Conservation (phyloP, 1,140 invertebrate species). For the Trichomalopsis sarcophagae region DNA sequence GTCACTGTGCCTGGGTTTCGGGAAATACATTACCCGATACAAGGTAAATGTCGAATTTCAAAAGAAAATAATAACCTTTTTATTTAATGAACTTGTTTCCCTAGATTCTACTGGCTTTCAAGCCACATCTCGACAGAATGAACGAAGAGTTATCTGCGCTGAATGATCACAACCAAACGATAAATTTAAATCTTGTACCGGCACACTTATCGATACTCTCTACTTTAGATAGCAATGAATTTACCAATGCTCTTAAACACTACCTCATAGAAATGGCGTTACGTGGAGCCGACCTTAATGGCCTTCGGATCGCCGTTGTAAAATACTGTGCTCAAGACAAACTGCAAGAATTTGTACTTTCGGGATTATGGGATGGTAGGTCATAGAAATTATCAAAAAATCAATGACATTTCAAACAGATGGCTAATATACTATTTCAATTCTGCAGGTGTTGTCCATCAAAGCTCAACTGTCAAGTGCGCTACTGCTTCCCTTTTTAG, state of each 20-base stretch:
- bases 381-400: neutral
- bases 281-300: slow-evolving; percentile 72
- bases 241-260: slow-evolving; percentile 66
- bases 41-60: slow-evolving; percentile 58
- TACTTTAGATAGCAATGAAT: slow-evolving; percentile 63
- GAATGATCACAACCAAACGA: slow-evolving; percentile 57
- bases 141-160: slow-evolving; percentile 63
- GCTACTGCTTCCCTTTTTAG: slow-evolving; percentile 79
- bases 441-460: slow-evolving; percentile 79
- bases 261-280: slow-evolving; percentile 67
- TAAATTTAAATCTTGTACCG: slow-evolving; percentile 64
- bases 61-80: neutral
- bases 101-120: slow-evolving; percentile 65
- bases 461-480: slow-evolving; percentile 77
- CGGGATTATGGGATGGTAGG: slow-evolving; percentile 82
- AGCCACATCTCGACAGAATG: slow-evolving; percentile 60
- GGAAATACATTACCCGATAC: slow-evolving; percentile 61
- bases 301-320: slow-evolving; percentile 76
- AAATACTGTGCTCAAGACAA: slow-evolving; percentile 73
- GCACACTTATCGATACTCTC: slow-evolving; percentile 68
- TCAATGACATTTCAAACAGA: slow-evolving; percentile 16
- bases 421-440: slow-evolving; percentile 25
- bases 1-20: slow-evolving; percentile 67
- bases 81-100: slow-evolving; percentile 41
- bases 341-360: slow-evolving; percentile 78